phyloP scores from a whole-genome alignment of 2,888 invertebrate species.

The Stegana nigrithorax region DNA sequence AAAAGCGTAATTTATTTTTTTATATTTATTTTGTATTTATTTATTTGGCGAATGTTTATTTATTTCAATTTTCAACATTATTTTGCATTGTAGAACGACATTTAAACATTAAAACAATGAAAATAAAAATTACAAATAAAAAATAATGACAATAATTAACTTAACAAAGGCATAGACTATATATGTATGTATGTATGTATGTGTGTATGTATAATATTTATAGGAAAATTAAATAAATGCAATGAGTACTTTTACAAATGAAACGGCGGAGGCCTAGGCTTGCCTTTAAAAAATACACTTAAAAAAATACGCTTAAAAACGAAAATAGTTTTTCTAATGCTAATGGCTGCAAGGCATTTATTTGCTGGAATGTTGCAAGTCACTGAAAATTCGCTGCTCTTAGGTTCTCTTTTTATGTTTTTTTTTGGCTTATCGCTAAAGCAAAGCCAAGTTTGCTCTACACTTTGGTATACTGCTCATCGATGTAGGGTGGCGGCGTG shows the following conservation, averaged over 20 bases:
- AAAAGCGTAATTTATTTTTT: slow-evolving; percentile 1
- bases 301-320: background rate
- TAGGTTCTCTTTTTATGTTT: background rate
- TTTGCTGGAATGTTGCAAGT: slow-evolving; percentile 3
- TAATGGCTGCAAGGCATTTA: background rate
- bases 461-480: slow-evolving; percentile 59
- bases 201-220: too few species aligned
- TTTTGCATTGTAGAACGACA: background rate
- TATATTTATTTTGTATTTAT: background rate
- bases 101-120: background rate
- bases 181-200: too few species aligned
- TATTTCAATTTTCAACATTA: too few species aligned
- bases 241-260: slow-evolving; percentile 3
- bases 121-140: background rate
- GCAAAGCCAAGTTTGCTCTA: too few species aligned
- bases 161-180: too few species aligned
- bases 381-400: too few species aligned
- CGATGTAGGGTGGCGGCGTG: slow-evolving; percentile 54
- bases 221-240: background rate
- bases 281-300: background rate
- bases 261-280: background rate
- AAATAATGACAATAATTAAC: background rate
- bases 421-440: background rate
- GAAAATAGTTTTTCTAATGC: background rate
- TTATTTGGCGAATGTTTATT: too few species aligned